Evolutionary conservation across 2,113 vertebrate genomes (phyloP).

Genomic region (Ictalurus furcatus): DNA sequence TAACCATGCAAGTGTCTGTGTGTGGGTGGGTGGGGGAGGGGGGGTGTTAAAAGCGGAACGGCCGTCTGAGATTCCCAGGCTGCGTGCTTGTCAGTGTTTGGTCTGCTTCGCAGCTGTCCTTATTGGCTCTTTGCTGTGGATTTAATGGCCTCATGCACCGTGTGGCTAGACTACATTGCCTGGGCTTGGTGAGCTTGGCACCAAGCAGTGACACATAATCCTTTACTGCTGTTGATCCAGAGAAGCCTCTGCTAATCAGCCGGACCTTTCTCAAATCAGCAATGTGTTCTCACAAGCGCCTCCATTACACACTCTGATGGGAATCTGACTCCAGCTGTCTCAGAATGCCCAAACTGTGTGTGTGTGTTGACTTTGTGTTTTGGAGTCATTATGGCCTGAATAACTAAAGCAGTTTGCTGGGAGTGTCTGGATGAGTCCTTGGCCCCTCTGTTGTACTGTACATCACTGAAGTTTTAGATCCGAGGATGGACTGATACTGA

Average conservation of each 20-base stretch:
- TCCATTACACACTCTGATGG: constrained; percentile 4
- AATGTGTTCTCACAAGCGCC: constrained; percentile 8
- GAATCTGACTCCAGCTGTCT: constrained; percentile 32
- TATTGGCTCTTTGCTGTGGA: constrained; percentile 28
- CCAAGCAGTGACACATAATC: constrained; percentile 12
- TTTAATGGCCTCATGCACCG: not conserved
- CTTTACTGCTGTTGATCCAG: not conserved
- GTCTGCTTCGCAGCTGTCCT: constrained; percentile 45
- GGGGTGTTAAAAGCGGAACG: constrained; percentile 26
- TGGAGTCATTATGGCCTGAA: not conserved
- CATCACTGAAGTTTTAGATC: not conserved
- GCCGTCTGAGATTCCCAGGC: constrained; percentile 28
- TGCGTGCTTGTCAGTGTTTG: constrained; percentile 36
- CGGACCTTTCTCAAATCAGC: constrained; percentile 36
- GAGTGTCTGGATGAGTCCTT: not conserved
- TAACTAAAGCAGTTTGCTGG: not conserved
- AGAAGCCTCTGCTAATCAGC: constrained; percentile 10
- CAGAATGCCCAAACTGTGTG: not conserved
- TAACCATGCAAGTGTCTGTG: not conserved
- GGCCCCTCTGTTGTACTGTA: not conserved
- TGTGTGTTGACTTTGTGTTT: not conserved
- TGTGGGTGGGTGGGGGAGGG: not conserved
- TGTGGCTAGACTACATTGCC: constrained; percentile 8
- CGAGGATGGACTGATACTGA: not conserved
- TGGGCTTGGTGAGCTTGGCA: constrained; percentile 3